Evolutionary conservation across 1,140 invertebrate genomes (phyloP), one percentile per base, ranked within the genome.

Genomic region (Drosophila lacertosa): DNA sequence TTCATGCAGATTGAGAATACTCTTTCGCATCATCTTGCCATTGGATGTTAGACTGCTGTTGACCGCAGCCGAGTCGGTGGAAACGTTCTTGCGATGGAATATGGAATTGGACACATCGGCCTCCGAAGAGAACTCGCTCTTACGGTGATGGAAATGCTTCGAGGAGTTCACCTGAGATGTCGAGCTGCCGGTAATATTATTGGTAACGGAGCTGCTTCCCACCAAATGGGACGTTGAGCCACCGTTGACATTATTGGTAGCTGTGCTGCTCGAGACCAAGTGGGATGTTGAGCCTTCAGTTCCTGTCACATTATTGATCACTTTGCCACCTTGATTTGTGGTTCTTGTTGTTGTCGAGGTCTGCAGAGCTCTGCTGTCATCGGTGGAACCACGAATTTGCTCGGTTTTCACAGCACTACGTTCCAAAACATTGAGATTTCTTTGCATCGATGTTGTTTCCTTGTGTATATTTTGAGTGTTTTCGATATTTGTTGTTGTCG

Each of bases 11-110:
- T 96, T 96, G 0, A 94, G 94, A 18, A 96, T 95, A 50, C 95
- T 96, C 89, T 96, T 96, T 24, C 95, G 93, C 81, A 96, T 95
- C 74, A 95, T 94, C 10, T 95, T 94, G 13, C 95, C 95, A 1
- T 95, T 95, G 0, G 95, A 94, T n/a, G 95, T 95, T 4, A 94
- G 94, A 3, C 94, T 88, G 4, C 94, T 78, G 7, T 94, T 89
- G 29, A 70, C 66, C 2, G 72, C 69, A 53, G 81, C 72, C 3
- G 73, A 75, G 11, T 91, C 89, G 11, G 37, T 74, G 9, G 79
- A 57, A 7, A 10, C 93, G 18, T 94, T 94, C 78, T 95, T 95
- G 10, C 96, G 93, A 88, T 96, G 95, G 3, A 97, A 92, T 16
- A 97, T 94, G 15, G 95, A 92, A 72, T 97, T 97, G 24, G 92